Percentiles rank a stretch among this genome's conserved stretches.
These are phyloP conservation scores for Agrochola lychnidis DNA, from an alignment of 2,888 invertebrate species.

Conservation along the genomic window DNA sequence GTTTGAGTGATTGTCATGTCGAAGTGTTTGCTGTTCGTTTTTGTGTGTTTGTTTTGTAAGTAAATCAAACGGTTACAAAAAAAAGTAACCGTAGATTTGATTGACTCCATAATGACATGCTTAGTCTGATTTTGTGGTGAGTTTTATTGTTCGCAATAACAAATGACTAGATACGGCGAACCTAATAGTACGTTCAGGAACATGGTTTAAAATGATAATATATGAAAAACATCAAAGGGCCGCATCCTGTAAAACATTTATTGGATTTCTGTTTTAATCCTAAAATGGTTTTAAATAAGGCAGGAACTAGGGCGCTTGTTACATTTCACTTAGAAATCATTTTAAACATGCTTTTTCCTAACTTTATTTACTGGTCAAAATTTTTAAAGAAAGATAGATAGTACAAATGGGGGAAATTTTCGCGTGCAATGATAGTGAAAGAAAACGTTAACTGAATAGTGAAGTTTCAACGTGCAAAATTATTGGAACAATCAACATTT, in stretches of 20 bases:
- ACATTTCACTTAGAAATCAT: background rate
- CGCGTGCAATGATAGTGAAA: background rate
- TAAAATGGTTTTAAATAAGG: background rate
- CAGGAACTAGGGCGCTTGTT: background rate
- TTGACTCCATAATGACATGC: background rate
- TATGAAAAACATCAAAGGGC: background rate
- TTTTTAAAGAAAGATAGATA: background rate
- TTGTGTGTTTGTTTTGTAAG: background rate
- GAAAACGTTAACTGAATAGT: slow-evolving; percentile 6
- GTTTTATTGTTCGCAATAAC: background rate
- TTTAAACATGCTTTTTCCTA: too few relatives aligned
- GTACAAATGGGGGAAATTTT: background rate
- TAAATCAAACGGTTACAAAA: background rate
- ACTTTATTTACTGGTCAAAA: background rate
- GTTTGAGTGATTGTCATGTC: slow-evolving; percentile 21
- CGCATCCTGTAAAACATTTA: background rate
- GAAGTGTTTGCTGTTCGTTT: background rate
- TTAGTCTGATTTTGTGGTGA: slow-evolving; percentile 2
- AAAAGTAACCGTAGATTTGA: background rate
- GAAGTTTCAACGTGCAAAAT: background rate
- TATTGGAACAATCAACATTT: slow-evolving; percentile 6
- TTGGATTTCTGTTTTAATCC: background rate
- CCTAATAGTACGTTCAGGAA: background rate
- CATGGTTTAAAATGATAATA: background rate
- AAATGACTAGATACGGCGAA: background rate